A percentile compares a stretch with the other conserved stretches of the same genome.
phyloP scores from a whole-genome alignment of 2,113 vertebrate species.

The Rhagologus leucostigma region DNA sequence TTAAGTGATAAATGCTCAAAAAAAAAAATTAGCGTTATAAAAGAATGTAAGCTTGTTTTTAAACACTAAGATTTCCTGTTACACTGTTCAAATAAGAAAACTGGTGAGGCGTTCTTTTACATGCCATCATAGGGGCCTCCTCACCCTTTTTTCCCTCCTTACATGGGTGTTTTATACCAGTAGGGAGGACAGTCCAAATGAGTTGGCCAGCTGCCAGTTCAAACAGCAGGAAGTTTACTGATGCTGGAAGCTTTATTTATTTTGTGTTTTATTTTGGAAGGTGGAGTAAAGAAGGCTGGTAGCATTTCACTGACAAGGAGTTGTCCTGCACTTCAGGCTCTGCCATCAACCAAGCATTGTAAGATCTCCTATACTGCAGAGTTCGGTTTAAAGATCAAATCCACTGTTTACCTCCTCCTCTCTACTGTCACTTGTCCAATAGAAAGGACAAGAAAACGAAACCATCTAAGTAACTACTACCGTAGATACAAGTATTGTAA shows the following conservation, averaged over 20 bases:
- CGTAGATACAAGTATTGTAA: background rate
- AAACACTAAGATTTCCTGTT: background rate
- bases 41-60: background rate
- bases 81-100: background rate
- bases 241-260: slow-evolving; percentile 36
- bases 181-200: background rate
- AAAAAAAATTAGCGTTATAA: background rate
- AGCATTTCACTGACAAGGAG: slow-evolving; percentile 19
- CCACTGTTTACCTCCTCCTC: background rate
- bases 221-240: slow-evolving; percentile 31
- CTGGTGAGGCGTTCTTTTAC: background rate
- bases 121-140: background rate
- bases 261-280: slow-evolving; percentile 34
- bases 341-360: background rate
- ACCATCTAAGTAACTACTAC: slow-evolving; percentile 2
- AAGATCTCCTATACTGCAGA: background rate
- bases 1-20: slow-evolving; percentile 15
- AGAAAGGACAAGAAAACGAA: background rate
- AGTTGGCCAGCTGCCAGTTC: slow-evolving; percentile 30
- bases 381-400: slow-evolving; percentile 48
- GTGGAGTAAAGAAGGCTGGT: slow-evolving; percentile 19
- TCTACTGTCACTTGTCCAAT: background rate
- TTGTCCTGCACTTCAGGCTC: background rate
- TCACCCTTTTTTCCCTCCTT: background rate
- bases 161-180: background rate